These are phyloP conservation scores for Zophobas atratus DNA, from an alignment of 1,140 invertebrate species.

Conservation along the genomic window DNA sequence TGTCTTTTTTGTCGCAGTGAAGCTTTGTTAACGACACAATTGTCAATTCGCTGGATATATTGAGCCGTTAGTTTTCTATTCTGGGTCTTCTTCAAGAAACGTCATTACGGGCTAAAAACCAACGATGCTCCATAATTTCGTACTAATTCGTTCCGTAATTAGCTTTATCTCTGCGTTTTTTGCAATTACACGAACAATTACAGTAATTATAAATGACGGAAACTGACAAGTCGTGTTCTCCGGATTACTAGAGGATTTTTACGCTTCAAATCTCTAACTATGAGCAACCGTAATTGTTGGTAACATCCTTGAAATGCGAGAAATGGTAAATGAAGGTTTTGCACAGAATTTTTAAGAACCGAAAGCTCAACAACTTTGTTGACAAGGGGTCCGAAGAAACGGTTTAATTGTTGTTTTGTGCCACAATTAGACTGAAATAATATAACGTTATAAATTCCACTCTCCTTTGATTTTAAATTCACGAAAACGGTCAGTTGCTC, in stretches of 20 bases:
- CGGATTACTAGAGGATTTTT: constrained; percentile 5
- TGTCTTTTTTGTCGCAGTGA: constrained; percentile 44
- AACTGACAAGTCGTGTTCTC: constrained; percentile 29
- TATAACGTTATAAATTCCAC: constrained; percentile 2
- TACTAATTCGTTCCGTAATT: constrained; percentile 27
- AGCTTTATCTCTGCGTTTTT: constrained; percentile 8
- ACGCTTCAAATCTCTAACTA: no score
- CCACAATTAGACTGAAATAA: neutral
- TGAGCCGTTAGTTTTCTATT: constrained; percentile 15
- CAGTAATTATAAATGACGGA: constrained; percentile 22
- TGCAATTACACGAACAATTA: constrained; percentile 29
- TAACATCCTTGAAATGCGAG: neutral
- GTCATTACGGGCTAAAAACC: constrained; percentile 14
- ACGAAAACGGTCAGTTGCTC: neutral
- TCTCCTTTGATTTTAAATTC: constrained; percentile 17
- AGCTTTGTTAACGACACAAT: constrained; percentile 41
- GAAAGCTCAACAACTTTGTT: no score
- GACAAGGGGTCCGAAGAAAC: no score
- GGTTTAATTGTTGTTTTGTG: no score
- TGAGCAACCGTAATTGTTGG: neutral
- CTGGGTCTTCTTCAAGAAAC: neutral
- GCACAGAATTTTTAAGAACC: no score
- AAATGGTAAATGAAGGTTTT: no score
- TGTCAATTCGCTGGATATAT: constrained; percentile 3
- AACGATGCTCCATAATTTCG: constrained; percentile 6